A percentile compares a stretch with the other conserved stretches of the same genome.
Conservation (phyloP, 2,113 vertebrate species). For the Myodes glareolus region DNA sequence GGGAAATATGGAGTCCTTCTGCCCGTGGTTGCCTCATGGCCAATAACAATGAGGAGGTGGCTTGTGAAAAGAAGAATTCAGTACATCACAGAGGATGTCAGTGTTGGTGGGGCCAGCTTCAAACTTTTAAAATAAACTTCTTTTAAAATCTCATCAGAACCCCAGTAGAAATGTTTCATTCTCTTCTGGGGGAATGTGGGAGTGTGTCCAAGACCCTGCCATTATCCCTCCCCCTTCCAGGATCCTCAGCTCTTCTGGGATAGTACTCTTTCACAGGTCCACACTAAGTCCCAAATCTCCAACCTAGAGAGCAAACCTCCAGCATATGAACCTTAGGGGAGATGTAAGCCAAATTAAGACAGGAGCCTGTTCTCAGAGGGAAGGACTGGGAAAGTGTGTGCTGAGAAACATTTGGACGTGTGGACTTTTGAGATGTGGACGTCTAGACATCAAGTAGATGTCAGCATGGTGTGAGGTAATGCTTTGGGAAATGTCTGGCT, state of each 20-base stretch:
- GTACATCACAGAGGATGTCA: not conserved
- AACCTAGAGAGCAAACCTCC: not conserved
- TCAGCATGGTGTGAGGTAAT: not conserved
- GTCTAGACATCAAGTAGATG: not conserved
- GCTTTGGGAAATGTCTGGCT: not conserved
- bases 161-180: not conserved
- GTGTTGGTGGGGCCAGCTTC: not conserved
- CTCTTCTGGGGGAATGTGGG: not conserved
- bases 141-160: not conserved
- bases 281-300: not conserved
- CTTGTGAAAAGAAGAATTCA: not conserved
- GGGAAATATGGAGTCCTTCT: not conserved
- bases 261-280: not conserved
- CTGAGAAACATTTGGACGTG: not conserved
- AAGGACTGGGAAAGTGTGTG: not conserved
- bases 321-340: not conserved
- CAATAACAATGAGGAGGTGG: not conserved
- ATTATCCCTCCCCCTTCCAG: too few species aligned
- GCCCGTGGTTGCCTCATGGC: accelerated
- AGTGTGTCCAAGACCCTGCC: not conserved
- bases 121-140: too few species aligned
- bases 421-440: not conserved
- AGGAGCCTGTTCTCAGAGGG: not conserved
- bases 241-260: not conserved
- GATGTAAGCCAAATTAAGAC: not conserved